Evolutionary conservation across 2,888 invertebrate species (phyloP).

Genomic region (Epinotia demarniana): DNA sequence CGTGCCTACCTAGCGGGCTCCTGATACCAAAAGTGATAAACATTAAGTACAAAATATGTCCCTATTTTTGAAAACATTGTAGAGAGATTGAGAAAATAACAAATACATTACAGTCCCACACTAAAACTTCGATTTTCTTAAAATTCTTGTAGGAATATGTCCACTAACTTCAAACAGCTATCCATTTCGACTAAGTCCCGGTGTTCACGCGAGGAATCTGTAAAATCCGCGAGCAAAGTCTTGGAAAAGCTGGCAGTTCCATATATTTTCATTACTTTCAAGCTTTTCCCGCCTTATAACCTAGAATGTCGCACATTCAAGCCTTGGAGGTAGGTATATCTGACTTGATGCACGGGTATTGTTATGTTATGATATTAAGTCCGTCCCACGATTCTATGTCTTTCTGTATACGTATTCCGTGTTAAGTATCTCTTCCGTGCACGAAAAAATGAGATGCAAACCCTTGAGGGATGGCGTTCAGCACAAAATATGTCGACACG

Average conservation of each 20-base stretch:
- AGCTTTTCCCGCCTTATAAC: not conserved
- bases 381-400: no score
- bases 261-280: slow-evolving; percentile 11
- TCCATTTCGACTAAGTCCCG: slow-evolving; percentile 1
- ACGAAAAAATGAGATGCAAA: no score
- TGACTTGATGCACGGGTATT: not conserved
- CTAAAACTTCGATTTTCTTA: not conserved
- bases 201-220: not conserved
- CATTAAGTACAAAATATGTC: no score
- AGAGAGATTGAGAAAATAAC: no score
- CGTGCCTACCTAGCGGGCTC: no score
- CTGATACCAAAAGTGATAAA: no score
- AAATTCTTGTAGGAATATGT: not conserved
- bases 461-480: no score
- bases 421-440: no score
- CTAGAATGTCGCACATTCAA: slow-evolving; percentile 15
- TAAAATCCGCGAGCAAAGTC: not conserved
- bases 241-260: not conserved
- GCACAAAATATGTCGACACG: no score
- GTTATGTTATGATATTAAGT: not conserved
- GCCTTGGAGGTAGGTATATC: not conserved
- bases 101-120: no score
- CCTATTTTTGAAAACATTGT: no score
- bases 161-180: slow-evolving; percentile 5
- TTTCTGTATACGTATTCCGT: no score